Percentiles rank a stretch among this genome's conserved stretches.
Conservation (phyloP, 2,797 vertebrate genomes). For the Gymnopithys bicolor region DNA sequence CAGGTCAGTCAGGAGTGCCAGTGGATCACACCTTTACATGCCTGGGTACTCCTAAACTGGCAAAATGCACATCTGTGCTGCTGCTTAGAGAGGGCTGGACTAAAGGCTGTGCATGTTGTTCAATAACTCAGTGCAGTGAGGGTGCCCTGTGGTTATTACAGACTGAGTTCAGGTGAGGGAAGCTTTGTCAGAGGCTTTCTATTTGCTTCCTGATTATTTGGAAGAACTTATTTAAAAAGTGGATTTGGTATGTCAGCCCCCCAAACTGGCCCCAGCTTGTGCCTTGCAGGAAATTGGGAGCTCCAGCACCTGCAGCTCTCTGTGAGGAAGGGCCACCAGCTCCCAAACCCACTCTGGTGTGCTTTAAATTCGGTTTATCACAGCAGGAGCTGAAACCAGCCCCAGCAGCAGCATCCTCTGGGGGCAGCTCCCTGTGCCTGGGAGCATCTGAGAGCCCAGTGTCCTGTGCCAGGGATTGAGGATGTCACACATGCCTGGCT, state of each 20-base stretch:
- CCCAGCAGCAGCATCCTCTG: neutral
- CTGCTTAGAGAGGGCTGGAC: neutral
- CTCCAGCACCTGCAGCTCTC: neutral
- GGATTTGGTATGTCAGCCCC: neutral
- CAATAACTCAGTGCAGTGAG: neutral
- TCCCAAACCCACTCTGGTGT: neutral
- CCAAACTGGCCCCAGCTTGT: neutral
- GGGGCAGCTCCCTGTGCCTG: rapidly evolving
- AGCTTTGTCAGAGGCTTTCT: neutral
- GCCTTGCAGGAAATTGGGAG: neutral
- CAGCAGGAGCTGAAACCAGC: neutral
- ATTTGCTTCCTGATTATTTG: neutral
- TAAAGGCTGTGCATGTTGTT: neutral
- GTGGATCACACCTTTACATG: neutral
- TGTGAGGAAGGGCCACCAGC: neutral
- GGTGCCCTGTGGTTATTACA: neutral
- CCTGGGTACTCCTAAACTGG: neutral
- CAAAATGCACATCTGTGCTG: neutral
- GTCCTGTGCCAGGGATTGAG: neutral
- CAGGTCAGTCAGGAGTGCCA: neutral
- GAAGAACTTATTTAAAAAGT: neutral
- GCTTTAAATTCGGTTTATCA: neutral
- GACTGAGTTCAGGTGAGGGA: neutral
- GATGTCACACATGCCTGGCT: neutral
- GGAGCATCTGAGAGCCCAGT: neutral